Base-by-base conservation (phyloP, 2,797 vertebrate species). In the Cottoperca gobio region DNA sequence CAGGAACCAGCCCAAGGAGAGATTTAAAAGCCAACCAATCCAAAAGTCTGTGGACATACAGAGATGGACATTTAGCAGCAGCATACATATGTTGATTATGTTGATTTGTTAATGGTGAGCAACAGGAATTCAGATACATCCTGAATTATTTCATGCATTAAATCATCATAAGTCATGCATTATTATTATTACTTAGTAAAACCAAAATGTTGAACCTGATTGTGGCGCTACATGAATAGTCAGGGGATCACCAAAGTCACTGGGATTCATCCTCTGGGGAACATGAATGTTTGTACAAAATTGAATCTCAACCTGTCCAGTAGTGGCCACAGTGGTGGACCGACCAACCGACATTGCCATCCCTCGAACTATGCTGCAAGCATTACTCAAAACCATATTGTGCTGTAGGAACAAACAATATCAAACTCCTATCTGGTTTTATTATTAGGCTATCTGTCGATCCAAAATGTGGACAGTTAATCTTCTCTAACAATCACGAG, bases 401-500 rank as follows among this genome's bases (percentile, higher is more conserved):
- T 52, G 66, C 46, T 6, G 17, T 3, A 52, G 4, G 37, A 33
- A 28, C n/a, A 31, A 57, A 54, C 10, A 52, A 66, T 39, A 31
- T 70, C 8, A 39, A 52, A 46, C 28, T 57, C 9, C 5, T 50
- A 14, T 65, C 2, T 40, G 31, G 4, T 24, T 67, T 53, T n/a
- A 67, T 39, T 58, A 9, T 58, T 33, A 53, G 17, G 35, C 42
- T 62, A 46, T 50, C 0, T 61, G 4, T 62, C 48, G 49, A 37
- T 68, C 12, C 58, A 37, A 52, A 45, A 21, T 55, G 6, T 50
- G 23, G 17, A 53, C 24, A 23, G 46, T 45, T 57, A 53, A 53
- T 69, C 16, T n/a, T 8, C 14, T 43, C 9, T 21, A n/a, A 60
- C 37, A 59, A 24, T n/a, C 39, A 67, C 31, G 70, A 57, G 42